Evolutionary conservation across 2,797 vertebrate genomes (phyloP).

Genomic region (Pagetopsis macropterus): DNA sequence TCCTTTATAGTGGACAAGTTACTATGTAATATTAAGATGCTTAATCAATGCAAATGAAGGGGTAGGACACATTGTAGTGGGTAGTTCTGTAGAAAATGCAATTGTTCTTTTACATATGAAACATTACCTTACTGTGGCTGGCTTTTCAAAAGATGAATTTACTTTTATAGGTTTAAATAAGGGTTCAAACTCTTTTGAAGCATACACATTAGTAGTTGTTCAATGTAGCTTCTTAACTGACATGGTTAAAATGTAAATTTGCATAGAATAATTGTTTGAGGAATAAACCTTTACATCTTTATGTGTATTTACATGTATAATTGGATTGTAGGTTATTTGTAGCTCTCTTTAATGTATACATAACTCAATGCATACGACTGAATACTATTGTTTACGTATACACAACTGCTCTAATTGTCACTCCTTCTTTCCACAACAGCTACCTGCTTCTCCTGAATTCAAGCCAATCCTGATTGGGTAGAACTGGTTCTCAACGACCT

Average conservation of each 20-base stretch:
- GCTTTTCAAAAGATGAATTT: not conserved
- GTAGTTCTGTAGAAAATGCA: too few species aligned
- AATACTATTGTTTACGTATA: not conserved
- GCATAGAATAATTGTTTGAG: not conserved
- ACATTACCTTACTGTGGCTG: too few species aligned
- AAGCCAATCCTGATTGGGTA: constrained; percentile 35
- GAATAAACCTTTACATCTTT: not conserved
- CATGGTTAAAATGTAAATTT: not conserved
- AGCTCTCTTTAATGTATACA: too few species aligned
- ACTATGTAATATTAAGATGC: too few species aligned
- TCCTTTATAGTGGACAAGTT: too few species aligned
- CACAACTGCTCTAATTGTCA: constrained; percentile 17
- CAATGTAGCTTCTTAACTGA: not conserved
- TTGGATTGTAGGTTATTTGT: too few species aligned
- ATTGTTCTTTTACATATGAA: too few species aligned
- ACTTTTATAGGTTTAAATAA: too few species aligned
- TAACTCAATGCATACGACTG: not conserved
- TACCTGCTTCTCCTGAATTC: constrained; percentile 33
- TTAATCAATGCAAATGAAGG: too few species aligned
- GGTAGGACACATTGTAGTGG: too few species aligned
- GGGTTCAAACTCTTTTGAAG: not conserved
- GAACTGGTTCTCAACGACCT: constrained; percentile 42
- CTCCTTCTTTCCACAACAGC: constrained; percentile 60
- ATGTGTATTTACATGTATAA: too few species aligned
- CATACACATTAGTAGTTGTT: not conserved